Evolutionary conservation across 1,140 invertebrate species (phyloP), one percentile per base, ranked within the genome.

Genomic region (Neuroterus valhalla): DNA sequence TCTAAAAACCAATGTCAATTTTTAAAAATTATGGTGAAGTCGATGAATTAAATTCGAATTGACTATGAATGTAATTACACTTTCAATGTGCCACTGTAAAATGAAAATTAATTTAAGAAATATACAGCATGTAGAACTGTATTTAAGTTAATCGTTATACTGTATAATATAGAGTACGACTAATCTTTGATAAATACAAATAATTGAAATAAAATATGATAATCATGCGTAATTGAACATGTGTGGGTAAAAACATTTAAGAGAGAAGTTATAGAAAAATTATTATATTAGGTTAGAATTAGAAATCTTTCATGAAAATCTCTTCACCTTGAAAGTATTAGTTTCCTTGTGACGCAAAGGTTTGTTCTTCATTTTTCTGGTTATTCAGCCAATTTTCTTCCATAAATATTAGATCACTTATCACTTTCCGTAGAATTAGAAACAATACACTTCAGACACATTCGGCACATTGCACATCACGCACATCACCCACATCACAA

Each of bases 251-350:
- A 12, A 48, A 38, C 67, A 17, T 50, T 26, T 76, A 69, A 19
- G n/a, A 6, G 10, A 31, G 68, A 52, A 67, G 67, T 38, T 38
- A 38, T 43, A 76, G 45, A 48, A 67, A 66, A 68, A 48, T 38
- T 19, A 68, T 66, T 43, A 19, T 42, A 50, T 23, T 69, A 75
- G 31, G 67, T 52, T 70, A 76, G 15, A 45, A 71, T 8, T 74
- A 71, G 52, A 73, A 75, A 11, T 3, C 23, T 2, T 68, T 55
- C n/a, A 48, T 42, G 87, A 26, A 62, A 31, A 2, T 8, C 2
- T 3, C 2, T 87, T 90, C 92, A 96, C 95, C 89, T 94, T 94
- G 90, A 96, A 96, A 11, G 94, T 95, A 84, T 96, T 97, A 3
- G 92, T 91, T 74, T 94, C 91, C 90, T 96, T 96, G 78, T 96